Base-by-base conservation (phyloP, 2,888 invertebrate species). In the Steinernema hermaphroditum region DNA sequence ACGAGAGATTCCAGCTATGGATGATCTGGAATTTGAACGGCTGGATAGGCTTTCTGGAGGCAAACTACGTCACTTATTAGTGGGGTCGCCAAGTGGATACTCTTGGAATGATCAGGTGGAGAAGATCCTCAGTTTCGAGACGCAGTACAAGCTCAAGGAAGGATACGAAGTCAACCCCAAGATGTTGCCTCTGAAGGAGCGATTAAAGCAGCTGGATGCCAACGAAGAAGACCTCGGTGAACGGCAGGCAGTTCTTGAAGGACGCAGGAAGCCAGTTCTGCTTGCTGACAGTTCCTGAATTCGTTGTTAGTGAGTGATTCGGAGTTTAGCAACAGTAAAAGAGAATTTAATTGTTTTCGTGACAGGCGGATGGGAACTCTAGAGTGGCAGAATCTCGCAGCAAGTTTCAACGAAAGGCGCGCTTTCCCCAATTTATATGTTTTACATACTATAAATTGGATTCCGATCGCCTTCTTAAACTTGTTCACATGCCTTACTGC, bases 21-120 rank as follows among this genome's bases (percentile, higher is more conserved):
- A 71, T 16, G 82, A 82, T 14, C 76, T 71, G 43, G 83, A 83
- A 34, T 83, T 86, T 68, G 86, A 86, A 29, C 72, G 78, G 69
- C 54, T 86, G 37, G 83, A 86, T 69, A 50, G 76, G 22, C 74
- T 86, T 54, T 80, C 81, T 19, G 79, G 80, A 22, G 86, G 86
- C 1, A 84, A 84, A 72, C 74, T 86, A 44, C 74, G 85, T 12
- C 86, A 86, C 77, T 74, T 85, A 24, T 76, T 87, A 19, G 80
- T 86, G 22, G 86, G 86, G 29, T 86, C 86, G 22, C 86, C 86
- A 19, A 84, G 84, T 74, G 86, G 86, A 44, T 83, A 84, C 68
- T 78, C 78, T 27, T 86, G 86, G 86, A 81, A 77, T 46, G 81
- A 83, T 50, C 82, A 83, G 75, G 83, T 83, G 8, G 85, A 85